Percentiles rank a stretch among this genome's conserved stretches.
Evolutionary conservation across 2,113 vertebrate species (phyloP).

Genomic region (Cryptomyrus ogoouensis): DNA sequence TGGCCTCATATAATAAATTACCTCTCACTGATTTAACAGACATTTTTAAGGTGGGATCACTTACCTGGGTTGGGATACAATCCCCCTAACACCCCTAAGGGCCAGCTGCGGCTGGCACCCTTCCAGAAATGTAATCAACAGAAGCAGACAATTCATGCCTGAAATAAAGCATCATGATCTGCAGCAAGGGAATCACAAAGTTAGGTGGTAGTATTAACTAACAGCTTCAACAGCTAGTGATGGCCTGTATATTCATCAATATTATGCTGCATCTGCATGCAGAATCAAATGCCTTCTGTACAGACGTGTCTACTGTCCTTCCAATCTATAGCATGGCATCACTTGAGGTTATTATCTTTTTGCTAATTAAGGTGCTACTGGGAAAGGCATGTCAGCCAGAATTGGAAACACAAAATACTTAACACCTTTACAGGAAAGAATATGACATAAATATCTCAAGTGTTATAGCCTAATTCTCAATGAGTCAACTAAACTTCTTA

Average conservation of each 20-base stretch:
- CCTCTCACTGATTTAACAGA: neutral
- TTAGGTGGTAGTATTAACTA: neutral
- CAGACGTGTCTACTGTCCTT: neutral
- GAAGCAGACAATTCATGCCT: neutral
- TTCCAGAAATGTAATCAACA: neutral
- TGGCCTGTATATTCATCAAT: neutral
- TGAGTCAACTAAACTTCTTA: neutral
- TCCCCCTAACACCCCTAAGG: neutral
- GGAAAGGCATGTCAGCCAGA: neutral
- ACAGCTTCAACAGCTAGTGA: neutral
- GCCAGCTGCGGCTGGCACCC: neutral
- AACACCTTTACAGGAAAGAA: constrained; percentile 49
- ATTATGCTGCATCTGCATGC: neutral
- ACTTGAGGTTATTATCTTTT: constrained; percentile 62
- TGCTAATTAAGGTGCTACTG: constrained; percentile 30
- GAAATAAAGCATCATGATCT: neutral
- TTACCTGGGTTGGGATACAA: neutral
- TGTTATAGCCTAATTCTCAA: neutral
- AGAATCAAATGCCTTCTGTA: neutral
- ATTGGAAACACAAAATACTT: constrained; percentile 59
- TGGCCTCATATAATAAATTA: neutral
- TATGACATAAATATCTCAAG: neutral
- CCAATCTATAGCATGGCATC: constrained; percentile 68
- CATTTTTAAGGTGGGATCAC: neutral
- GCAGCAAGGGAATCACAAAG: neutral